These are phyloP conservation scores for Anarrhichthys ocellatus DNA, from an alignment of 2,113 vertebrate genomes.

Conservation along the genomic window DNA sequence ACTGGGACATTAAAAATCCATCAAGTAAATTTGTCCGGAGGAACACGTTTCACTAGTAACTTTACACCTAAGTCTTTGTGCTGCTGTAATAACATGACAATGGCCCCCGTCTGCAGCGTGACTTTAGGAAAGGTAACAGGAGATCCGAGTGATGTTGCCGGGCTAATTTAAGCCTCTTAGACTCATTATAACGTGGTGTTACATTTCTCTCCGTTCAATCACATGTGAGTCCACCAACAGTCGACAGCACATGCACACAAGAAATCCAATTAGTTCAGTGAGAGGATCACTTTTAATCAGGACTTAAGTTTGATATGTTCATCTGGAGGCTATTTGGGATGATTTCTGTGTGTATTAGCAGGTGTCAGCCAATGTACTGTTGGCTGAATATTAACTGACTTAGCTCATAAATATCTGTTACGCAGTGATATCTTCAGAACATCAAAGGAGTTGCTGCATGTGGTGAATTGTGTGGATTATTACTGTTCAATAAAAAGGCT, in stretches of 20 bases:
- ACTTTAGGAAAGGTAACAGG: conserved; percentile 71
- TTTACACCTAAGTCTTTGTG: conserved; percentile 73
- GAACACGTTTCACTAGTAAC: conserved; percentile 70
- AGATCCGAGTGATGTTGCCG: conserved; percentile 57
- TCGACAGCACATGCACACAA: conserved; percentile 3
- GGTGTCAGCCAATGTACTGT: conserved; percentile 31
- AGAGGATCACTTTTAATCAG: conserved; percentile 61
- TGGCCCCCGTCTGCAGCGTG: conserved; percentile 56
- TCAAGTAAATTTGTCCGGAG: conserved; percentile 71
- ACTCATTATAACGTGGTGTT: conserved; percentile 69
- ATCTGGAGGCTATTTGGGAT: conserved; percentile 42
- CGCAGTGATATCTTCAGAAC: conserved; percentile 49
- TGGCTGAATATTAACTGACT: conserved; percentile 59
- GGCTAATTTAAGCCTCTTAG: conserved; percentile 72
- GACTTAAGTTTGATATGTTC: conserved; percentile 25
- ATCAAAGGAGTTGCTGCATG: conserved; percentile 57
- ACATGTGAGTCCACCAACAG: conserved; percentile 46
- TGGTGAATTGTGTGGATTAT: conserved; percentile 59
- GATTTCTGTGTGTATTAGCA: conserved; percentile 57
- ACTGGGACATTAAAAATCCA: conserved; percentile 75
- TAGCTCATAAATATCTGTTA: conserved; percentile 63
- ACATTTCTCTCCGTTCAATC: conserved; percentile 66
- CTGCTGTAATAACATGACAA: conserved; percentile 70
- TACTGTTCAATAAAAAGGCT: conserved; percentile 37
- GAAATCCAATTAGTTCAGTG: conserved; percentile 63